Conservation (phyloP, 2,797 vertebrate species). For the Poeciliopsis paucimaculata region DNA sequence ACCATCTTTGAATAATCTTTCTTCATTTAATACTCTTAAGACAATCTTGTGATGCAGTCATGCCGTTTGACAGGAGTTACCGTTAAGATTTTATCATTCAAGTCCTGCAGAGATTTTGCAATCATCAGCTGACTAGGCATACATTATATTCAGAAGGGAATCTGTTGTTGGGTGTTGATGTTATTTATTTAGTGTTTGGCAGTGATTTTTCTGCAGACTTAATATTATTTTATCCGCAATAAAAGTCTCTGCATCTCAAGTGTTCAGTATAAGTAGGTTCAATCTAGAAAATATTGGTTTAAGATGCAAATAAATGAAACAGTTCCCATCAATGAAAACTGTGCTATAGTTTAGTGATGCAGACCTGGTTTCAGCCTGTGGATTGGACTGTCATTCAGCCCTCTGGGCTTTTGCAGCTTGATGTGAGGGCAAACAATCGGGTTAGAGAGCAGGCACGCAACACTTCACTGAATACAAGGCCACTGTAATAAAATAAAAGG, state of each 20-base stretch:
- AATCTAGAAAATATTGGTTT: background rate
- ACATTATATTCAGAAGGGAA: background rate
- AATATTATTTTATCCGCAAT: background rate
- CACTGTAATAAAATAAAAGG: slow-evolving; percentile 26
- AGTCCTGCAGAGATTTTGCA: background rate
- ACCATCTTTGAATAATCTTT: background rate
- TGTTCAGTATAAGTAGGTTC: background rate
- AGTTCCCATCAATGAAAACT: slow-evolving; percentile 41
- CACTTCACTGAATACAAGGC: slow-evolving; percentile 47
- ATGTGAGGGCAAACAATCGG: slow-evolving; percentile 66
- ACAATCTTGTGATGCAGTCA: background rate
- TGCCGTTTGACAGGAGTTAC: background rate
- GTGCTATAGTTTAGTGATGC: slow-evolving; percentile 28
- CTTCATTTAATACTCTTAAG: background rate
- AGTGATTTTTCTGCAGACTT: background rate
- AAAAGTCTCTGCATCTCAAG: background rate
- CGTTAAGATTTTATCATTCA: background rate
- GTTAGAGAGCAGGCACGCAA: slow-evolving; percentile 60
- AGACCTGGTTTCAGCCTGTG: slow-evolving; percentile 39
- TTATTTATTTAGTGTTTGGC: background rate
- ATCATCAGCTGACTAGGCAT: background rate
- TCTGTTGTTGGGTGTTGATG: background rate
- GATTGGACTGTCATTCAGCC: slow-evolving; percentile 53
- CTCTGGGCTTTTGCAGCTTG: slow-evolving; percentile 60
- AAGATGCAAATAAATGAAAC: background rate